Base-by-base conservation (phyloP, 2,888 invertebrate species). In the Drosophila eohydei region DNA sequence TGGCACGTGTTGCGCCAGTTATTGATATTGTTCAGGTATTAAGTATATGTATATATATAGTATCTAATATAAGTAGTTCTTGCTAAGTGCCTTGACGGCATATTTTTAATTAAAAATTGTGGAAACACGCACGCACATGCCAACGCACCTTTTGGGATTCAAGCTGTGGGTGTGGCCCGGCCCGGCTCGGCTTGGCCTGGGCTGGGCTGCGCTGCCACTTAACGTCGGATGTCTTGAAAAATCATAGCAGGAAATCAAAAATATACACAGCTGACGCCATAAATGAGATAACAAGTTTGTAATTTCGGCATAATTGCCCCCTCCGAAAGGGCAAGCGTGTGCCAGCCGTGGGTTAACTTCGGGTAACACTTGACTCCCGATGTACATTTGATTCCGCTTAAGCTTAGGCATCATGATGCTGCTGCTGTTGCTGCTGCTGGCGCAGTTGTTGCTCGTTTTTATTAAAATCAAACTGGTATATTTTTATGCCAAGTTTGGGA, bases 251-350 rank as follows among this genome's bases (percentile, higher is more conserved):
- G 79, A 83, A 88, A 88, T 88, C 85, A 88, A 83, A 88, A 85
- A 85, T 76, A 73, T 55, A 48, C 64, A 69, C 86, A 83, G 86
- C 88, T 83, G 83, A 46, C 80, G 74, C 85, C 83, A 76, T 82
- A 88, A 88, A 82, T 85, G 88, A 85, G 83, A 88, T 83, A 85
- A 88, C 83, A 83, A 83, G 76, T 83, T 88, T 88, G 83, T 88
- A 85, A 83, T 83, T 85, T 88, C 32, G 65, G 70, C 83, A 85
- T 88, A 85, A 83, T 83, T 83, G 88, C 78, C 72, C 28, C 30
- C 71, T 1, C 2, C 0, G 12, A 34, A 16, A 40, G 48, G 40
- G 62, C 41, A 57, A 41, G 55, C 11, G 16, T 36, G 43, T 51
- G 50, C 30, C 28, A 36, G 30, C 62, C n/a, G 40, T 74, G 44